A percentile compares a stretch with the other conserved stretches of the same genome.
Conservation (phyloP, 2,113 vertebrate species). For the Lophura nycthemera region DNA sequence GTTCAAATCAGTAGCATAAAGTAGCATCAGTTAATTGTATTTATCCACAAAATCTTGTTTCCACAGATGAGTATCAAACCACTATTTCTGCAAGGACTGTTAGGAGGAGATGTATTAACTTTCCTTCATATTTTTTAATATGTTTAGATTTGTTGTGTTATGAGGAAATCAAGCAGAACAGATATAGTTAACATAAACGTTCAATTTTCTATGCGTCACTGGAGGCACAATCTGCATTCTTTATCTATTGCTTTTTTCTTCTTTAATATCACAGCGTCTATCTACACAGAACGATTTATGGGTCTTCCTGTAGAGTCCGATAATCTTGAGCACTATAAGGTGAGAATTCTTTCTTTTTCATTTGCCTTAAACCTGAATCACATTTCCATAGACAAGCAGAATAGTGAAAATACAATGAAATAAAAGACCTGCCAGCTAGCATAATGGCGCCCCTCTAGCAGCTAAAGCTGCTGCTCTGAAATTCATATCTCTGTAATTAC, state of each 20-base stretch:
- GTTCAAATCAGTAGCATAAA: neutral
- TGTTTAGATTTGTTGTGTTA: neutral
- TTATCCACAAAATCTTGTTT: conserved; percentile 10
- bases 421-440: neutral
- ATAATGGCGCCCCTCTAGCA: neutral
- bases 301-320: conserved; percentile 85
- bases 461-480: neutral
- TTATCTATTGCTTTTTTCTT: neutral
- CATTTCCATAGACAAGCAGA: neutral
- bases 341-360: conserved; percentile 74
- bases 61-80: neutral
- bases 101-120: neutral
- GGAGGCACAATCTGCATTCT: neutral
- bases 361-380: conserved; percentile 13
- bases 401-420: neutral
- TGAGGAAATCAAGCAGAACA: neutral
- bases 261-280: conserved; percentile 76
- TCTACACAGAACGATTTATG: conserved; percentile 96
- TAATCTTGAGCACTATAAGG: conserved; percentile 89
- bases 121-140: neutral
- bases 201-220: neutral
- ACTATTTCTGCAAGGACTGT: neutral
- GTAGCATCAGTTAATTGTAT: neutral
- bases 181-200: neutral
- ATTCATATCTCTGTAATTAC: neutral